phyloP scores from a whole-genome alignment of 30 jellyfish, hydroid and myxozoan genomes.

The Calvadosia cruxmelitensis region DNA sequence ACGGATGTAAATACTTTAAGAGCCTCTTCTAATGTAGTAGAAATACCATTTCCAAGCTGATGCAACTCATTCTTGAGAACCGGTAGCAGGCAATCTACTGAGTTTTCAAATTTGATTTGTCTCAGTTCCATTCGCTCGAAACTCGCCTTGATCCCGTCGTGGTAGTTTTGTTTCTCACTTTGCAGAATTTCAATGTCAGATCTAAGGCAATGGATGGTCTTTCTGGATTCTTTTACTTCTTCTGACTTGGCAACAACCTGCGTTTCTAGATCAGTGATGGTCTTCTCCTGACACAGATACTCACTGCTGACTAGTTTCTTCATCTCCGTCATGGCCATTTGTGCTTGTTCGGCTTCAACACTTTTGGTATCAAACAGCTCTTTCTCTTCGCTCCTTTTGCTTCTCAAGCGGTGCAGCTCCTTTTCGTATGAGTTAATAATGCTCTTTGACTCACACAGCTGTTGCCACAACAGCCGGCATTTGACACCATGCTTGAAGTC shows the following conservation, averaged over 20 bases:
- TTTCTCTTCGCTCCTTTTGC: no score
- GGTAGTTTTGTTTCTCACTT: not conserved
- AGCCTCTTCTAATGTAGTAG: no score
- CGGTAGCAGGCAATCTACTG: not conserved
- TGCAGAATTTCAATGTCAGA: not conserved
- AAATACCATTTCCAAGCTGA: no score
- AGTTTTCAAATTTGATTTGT: not conserved
- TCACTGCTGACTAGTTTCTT: not conserved
- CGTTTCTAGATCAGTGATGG: not conserved
- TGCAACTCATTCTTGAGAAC: not conserved
- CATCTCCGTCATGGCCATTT: no score
- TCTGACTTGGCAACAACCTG: not conserved
- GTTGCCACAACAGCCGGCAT: constrained; percentile 59
- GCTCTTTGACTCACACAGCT: constrained; percentile 44
- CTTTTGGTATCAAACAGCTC: no score
- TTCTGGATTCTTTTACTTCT: no score
- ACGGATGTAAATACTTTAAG: no score
- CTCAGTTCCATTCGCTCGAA: not conserved
- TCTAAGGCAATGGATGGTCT: no score
- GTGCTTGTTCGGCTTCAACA: no score
- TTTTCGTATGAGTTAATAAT: constrained; percentile 29
- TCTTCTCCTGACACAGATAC: not conserved
- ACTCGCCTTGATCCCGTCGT: not conserved
- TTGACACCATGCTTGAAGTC: constrained; percentile 39
- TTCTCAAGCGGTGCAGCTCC: constrained; percentile 2